These are phyloP conservation scores for Amphilophus citrinellus DNA, from an alignment of 2,113 vertebrate species.

Conservation along the genomic window DNA sequence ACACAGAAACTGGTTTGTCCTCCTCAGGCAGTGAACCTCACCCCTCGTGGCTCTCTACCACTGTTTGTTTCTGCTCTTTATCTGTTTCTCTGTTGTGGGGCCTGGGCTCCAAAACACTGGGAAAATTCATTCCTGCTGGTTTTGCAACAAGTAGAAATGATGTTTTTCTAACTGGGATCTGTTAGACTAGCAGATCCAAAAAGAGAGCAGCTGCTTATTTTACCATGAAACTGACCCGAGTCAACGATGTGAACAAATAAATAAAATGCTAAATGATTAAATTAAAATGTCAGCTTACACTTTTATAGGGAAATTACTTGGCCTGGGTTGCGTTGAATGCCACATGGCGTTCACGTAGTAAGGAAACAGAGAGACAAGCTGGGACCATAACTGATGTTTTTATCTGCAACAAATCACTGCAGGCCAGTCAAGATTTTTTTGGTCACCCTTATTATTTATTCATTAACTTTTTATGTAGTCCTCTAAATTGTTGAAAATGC, in stretches of 20 bases:
- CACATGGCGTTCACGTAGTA: background rate
- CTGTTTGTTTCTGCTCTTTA: constrained; percentile 24
- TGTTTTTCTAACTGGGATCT: background rate
- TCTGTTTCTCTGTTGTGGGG: constrained; percentile 20
- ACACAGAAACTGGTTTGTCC: constrained; percentile 76
- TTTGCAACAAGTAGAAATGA: background rate
- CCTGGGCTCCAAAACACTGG: background rate
- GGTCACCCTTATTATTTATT: background rate
- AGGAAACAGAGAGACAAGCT: background rate
- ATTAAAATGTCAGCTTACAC: background rate
- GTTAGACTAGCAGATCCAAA: background rate
- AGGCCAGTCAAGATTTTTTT: background rate
- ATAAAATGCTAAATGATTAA: background rate
- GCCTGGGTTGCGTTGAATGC: background rate
- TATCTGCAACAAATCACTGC: background rate
- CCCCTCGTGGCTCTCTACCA: constrained; percentile 39
- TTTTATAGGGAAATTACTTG: background rate
- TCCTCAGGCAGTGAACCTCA: constrained; percentile 54
- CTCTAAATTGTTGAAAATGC: background rate
- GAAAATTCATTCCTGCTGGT: constrained; percentile 12
- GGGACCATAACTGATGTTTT: background rate
- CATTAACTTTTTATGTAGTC: background rate
- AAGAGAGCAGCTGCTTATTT: background rate
- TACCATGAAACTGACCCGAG: background rate
- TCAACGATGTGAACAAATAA: background rate